These are phyloP conservation scores for Rousettus leschenaultii DNA, from an alignment of 2,113 vertebrate genomes.

Conservation along the genomic window DNA sequence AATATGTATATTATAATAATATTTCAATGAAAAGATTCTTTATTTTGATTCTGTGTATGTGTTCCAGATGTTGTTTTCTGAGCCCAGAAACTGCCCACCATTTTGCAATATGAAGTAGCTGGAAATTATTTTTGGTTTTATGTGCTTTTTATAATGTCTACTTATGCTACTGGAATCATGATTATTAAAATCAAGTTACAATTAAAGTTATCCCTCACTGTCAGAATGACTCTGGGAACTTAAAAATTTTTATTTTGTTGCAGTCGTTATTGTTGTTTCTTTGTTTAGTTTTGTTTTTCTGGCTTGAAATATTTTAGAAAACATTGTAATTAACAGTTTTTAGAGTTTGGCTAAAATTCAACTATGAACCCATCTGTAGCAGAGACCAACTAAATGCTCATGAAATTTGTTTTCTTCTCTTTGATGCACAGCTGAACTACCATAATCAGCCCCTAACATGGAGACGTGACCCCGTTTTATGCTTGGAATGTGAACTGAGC, in stretches of 20 bases:
- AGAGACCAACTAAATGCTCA: neutral
- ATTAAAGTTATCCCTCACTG: neutral
- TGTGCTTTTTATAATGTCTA: neutral
- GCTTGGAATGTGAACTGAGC: neutral
- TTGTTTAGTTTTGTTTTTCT: neutral
- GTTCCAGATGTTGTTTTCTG: neutral
- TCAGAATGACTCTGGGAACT: neutral
- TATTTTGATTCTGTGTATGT: neutral
- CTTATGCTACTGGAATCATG: neutral
- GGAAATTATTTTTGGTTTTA: neutral
- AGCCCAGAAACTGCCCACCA: too few species aligned
- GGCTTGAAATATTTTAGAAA: neutral
- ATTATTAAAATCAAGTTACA: neutral
- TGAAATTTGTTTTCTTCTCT: neutral
- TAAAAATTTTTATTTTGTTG: too few species aligned
- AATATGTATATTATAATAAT: neutral
- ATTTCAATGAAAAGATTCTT: neutral
- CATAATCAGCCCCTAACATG: neutral
- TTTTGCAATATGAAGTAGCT: neutral
- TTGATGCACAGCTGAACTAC: neutral
- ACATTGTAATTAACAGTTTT: neutral
- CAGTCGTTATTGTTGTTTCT: neutral
- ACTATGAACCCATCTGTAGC: neutral
- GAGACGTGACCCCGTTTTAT: neutral
- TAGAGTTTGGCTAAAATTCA: neutral